phyloP scores from a whole-genome alignment of 2,888 invertebrate species.

The Meiosimyza platycephala region DNA sequence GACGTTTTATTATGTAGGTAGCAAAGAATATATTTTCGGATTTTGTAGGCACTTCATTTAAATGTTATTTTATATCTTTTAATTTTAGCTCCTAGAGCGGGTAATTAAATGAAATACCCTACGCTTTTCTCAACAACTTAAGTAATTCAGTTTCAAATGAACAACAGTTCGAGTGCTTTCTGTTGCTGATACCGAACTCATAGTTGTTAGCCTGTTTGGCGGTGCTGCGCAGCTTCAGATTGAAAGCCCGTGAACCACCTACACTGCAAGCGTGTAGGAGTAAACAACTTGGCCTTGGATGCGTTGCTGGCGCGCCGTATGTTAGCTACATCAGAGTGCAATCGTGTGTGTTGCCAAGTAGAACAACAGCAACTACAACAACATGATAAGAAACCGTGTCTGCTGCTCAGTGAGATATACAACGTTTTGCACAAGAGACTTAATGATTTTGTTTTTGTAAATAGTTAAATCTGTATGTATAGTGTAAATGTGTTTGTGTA shows the following conservation, averaged over 20 bases:
- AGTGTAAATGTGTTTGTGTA: constrained; percentile 14
- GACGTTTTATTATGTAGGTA: constrained; percentile 50
- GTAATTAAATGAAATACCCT: constrained; percentile 49
- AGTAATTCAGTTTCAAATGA: constrained; percentile 30
- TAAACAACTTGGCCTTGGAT: background rate
- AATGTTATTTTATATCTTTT: background rate
- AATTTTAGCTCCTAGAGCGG: constrained; percentile 47
- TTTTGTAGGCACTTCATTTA: constrained; percentile 28
- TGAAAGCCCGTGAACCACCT: background rate
- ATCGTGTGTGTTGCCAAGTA: background rate
- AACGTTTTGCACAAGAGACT: constrained; percentile 3
- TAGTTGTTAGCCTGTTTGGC: background rate
- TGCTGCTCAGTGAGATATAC: background rate
- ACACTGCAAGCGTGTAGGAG: constrained; percentile 2
- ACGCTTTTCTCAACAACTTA: constrained; percentile 41
- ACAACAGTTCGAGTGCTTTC: constrained; percentile 34
- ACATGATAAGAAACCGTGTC: too few relatives aligned
- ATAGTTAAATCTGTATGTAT: background rate
- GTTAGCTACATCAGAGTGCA: background rate
- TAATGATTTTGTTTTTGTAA: constrained; percentile 1
- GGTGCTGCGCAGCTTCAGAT: too few relatives aligned
- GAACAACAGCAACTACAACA: too few relatives aligned
- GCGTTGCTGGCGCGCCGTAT: too few relatives aligned
- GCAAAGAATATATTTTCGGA: constrained; percentile 14
- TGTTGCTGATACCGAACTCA: background rate